Evolutionary conservation across 2,797 vertebrate species (phyloP), one percentile per base, ranked within the genome.

Genomic region (Galaxias olidus): DNA sequence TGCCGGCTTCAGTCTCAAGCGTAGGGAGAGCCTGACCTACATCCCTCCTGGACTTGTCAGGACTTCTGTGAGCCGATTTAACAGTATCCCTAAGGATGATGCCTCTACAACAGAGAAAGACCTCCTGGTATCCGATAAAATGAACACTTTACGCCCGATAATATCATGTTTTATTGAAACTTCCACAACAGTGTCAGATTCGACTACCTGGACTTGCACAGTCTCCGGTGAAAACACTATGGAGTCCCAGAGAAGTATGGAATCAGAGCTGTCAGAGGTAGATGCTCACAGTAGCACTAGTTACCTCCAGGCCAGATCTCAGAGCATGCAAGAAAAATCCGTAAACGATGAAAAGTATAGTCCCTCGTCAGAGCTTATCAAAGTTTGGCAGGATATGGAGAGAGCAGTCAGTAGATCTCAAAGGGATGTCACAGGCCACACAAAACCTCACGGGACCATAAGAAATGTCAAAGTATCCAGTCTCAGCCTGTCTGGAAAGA

Each of bases 31-130:
- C 68, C 92, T 98, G 47, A 94, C 92, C 0, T 95, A 95, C 74
- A 98, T 98, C 79, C 97, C 97, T 0, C 87, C 93, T 0, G 97
- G 97, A 1, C 72, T 98, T 61, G 96, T 98, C 58, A 86, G 92
- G 42, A 97, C 83, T 86, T 96, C 94, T 0, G 87, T 98, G 63
- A 94, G 81, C 79, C 92, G 91, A 11, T 80, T 98, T 58, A 94
- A 97, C 68, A 92, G 81, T 75, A 81, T 92, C 52, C 93, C 93
- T 0, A 78, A 77, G 47, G 80, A 86, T 0, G 76, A 88, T 10
- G 30, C 40, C 0, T 63, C 75, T 48, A 44, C 4, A 2, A 5
- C 14, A 14, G 73, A 82, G 51, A 70, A 46, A 60, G 41, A 17
- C 18, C 56, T 30, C 18, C 56, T 30, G 30, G 30, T 30, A 6